These are phyloP conservation scores for Eristalinus sepulchralis DNA, from an alignment of 2,888 invertebrate genomes.

Conservation along the genomic window DNA sequence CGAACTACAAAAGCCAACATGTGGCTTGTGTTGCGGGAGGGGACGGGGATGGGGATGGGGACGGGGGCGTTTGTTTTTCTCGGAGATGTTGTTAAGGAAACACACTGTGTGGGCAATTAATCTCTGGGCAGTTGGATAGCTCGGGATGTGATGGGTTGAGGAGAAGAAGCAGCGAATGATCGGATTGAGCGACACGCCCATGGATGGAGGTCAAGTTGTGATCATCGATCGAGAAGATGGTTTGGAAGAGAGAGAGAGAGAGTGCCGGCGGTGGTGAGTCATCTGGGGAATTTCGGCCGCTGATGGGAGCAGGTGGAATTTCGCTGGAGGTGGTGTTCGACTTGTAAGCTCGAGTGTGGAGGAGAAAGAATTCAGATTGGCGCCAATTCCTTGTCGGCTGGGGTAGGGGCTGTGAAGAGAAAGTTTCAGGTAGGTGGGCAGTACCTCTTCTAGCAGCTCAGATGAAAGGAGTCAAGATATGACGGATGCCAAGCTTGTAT, in stretches of 20 bases:
- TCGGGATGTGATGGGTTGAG: neutral
- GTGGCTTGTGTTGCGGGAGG: neutral
- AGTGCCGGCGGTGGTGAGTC: neutral
- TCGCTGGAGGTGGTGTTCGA: neutral
- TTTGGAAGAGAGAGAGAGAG: no score
- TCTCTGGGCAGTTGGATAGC: neutral
- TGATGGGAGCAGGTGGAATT: neutral
- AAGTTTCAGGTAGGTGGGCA: no score
- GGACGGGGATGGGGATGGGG: no score
- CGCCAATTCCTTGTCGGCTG: no score
- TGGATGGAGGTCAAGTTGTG: neutral
- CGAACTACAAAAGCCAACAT: constrained; percentile 38
- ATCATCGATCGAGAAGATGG: neutral
- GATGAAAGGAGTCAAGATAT: no score
- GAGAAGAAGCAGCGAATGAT: neutral
- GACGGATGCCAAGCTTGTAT: no score
- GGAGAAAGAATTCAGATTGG: no score
- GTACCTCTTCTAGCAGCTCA: no score
- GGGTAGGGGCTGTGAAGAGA: no score
- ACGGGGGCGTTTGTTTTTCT: neutral
- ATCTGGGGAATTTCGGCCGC: neutral
- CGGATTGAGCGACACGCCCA: neutral
- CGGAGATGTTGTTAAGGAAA: neutral
- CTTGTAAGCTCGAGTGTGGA: no score
- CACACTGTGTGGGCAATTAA: neutral